Evolutionary conservation across 1,140 invertebrate species (phyloP).

Genomic region (Cardiocondyla obscurior): DNA sequence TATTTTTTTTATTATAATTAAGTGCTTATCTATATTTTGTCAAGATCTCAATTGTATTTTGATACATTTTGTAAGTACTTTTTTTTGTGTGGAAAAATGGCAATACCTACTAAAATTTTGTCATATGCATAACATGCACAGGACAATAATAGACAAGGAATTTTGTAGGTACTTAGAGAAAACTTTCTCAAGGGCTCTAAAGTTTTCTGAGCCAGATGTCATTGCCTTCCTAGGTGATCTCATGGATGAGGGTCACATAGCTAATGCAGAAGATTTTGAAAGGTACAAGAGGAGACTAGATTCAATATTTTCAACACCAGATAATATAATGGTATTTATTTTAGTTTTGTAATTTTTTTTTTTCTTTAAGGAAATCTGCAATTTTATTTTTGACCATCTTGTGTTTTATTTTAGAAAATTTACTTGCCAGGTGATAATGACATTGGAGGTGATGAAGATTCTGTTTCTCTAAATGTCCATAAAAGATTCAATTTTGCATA

Average conservation of each 20-base stretch:
- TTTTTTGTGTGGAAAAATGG: too few species aligned
- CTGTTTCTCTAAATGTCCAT: slow-evolving; percentile 89
- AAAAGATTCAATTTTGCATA: slow-evolving; percentile 92
- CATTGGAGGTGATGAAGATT: slow-evolving; percentile 95
- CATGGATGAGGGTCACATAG: slow-evolving; percentile 95
- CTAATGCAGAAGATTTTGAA: slow-evolving; percentile 88
- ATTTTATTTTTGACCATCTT: slow-evolving; percentile 26
- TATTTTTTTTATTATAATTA: too few species aligned
- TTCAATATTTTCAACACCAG: slow-evolving; percentile 87
- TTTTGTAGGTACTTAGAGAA: slow-evolving; percentile 89
- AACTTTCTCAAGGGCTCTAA: slow-evolving; percentile 90
- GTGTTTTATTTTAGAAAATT: slow-evolving; percentile 87
- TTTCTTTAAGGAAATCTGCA: not conserved
- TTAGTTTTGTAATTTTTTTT: not conserved
- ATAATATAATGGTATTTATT: slow-evolving; percentile 84
- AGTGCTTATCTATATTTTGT: not conserved
- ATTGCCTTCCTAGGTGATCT: slow-evolving; percentile 95
- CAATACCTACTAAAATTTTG: too few species aligned
- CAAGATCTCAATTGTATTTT: slow-evolving; percentile 43
- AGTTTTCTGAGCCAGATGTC: slow-evolving; percentile 92
- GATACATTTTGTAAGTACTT: too few species aligned
- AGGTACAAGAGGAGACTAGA: slow-evolving; percentile 89
- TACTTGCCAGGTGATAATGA: slow-evolving; percentile 97
- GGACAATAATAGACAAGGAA: too few species aligned
- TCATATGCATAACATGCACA: too few species aligned